phyloP scores from a whole-genome alignment of 2,888 invertebrate species.

The Thereva unica region DNA sequence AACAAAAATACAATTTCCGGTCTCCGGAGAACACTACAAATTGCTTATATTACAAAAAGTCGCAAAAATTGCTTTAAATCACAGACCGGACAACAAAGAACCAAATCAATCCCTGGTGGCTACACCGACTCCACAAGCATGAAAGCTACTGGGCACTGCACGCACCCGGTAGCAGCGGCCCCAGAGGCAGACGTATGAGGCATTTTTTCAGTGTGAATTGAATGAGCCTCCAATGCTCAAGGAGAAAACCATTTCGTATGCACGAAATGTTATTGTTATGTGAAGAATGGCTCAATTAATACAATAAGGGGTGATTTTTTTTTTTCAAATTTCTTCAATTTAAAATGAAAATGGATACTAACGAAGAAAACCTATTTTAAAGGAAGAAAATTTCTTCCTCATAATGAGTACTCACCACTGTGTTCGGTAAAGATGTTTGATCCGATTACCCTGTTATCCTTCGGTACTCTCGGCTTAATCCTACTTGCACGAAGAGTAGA shows the following conservation, averaged over 20 bases:
- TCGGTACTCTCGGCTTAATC: conserved; percentile 70
- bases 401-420: conserved; percentile 72
- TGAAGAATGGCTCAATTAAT: no score
- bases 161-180: conserved; percentile 20
- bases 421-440: conserved; percentile 94
- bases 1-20: conserved; percentile 24
- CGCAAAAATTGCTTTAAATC: conserved; percentile 14
- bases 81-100: neutral
- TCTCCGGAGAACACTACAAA: conserved; percentile 5
- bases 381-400: neutral
- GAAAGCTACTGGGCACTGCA: neutral
- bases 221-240: no score
- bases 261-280: no score
- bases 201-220: conserved; percentile 6
- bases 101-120: conserved; percentile 4
- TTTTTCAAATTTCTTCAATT: neutral
- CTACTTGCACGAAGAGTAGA: conserved; percentile 74
- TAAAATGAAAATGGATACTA: neutral
- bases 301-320: no score
- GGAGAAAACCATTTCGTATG: no score
- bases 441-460: conserved; percentile 82
- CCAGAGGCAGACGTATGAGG: conserved; percentile 14
- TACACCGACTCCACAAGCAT: neutral
- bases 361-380: neutral
- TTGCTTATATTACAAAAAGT: conserved; percentile 13